These are phyloP conservation scores for Ridgeia piscesae DNA, from an alignment of 1,140 invertebrate genomes.

Conservation along the genomic window DNA sequence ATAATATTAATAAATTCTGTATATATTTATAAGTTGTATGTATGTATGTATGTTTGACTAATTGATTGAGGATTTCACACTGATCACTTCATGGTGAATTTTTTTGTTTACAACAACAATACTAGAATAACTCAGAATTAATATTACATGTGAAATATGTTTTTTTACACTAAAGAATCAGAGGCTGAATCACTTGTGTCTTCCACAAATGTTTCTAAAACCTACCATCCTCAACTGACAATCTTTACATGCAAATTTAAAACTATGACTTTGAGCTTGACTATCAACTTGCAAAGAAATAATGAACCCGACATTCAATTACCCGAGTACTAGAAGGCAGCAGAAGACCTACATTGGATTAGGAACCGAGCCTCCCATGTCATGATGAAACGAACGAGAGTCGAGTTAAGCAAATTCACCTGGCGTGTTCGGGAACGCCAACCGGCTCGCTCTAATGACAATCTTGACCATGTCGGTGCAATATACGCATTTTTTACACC, in stretches of 20 bases:
- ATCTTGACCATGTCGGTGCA: neutral
- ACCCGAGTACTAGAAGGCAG: neutral
- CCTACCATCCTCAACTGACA: neutral
- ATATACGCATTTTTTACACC: neutral
- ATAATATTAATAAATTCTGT: too few species aligned
- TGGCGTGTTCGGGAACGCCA: neutral
- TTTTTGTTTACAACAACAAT: too few species aligned
- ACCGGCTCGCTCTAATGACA: neutral
- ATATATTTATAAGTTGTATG: too few species aligned
- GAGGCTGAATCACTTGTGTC: too few species aligned
- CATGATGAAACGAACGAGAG: neutral
- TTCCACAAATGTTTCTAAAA: too few species aligned
- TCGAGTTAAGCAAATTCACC: neutral
- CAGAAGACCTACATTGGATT: neutral
- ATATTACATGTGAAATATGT: too few species aligned
- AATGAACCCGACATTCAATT: neutral
- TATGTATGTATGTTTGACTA: too few species aligned
- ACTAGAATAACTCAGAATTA: too few species aligned
- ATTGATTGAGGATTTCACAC: too few species aligned
- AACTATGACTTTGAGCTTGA: neutral
- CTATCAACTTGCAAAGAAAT: neutral
- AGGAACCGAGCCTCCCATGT: neutral
- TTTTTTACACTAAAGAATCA: neutral
- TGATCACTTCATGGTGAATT: too few species aligned
- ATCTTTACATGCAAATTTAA: neutral